Conservation (phyloP, 2,888 invertebrate species). For the Ormyrus nitidulus region DNA sequence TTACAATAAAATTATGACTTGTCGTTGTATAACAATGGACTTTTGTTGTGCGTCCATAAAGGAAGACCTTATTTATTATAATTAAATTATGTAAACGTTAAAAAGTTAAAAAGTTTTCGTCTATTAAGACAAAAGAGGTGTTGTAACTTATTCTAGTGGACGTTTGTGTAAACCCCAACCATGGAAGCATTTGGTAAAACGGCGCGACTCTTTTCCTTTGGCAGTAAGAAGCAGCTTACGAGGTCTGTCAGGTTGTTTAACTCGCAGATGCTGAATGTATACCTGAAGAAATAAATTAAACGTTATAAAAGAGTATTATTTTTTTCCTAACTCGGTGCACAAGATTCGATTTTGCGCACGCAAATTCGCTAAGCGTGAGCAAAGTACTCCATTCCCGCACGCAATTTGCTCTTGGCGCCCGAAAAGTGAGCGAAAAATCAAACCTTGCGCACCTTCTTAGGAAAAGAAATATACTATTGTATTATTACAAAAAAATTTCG, state of each 20-base stretch:
- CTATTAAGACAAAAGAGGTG: slow-evolving; percentile 1
- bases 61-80: slow-evolving; percentile 40
- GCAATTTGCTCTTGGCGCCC: no score
- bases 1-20: slow-evolving; percentile 14
- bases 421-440: no score
- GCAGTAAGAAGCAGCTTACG: slow-evolving; percentile 95
- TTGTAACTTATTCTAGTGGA: slow-evolving; percentile 81
- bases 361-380: no score
- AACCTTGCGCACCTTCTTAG: no score
- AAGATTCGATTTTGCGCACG: no score
- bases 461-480: no score
- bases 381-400: no score
- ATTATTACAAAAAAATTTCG: no score
- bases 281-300: slow-evolving; percentile 80
- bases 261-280: slow-evolving; percentile 97
- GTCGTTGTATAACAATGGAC: slow-evolving; percentile 19
- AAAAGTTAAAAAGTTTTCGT: background rate
- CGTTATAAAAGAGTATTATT: background rate
- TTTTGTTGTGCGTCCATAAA: slow-evolving; percentile 28
- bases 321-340: no score
- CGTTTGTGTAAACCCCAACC: slow-evolving; percentile 96
- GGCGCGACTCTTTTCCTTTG: slow-evolving; percentile 95
- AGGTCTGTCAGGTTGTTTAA: slow-evolving; percentile 93
- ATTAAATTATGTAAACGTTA: slow-evolving; percentile 34
- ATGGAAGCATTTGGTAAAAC: slow-evolving; percentile 99